Conservation (phyloP, 2,113 vertebrate genomes). For the Natator depressus region DNA sequence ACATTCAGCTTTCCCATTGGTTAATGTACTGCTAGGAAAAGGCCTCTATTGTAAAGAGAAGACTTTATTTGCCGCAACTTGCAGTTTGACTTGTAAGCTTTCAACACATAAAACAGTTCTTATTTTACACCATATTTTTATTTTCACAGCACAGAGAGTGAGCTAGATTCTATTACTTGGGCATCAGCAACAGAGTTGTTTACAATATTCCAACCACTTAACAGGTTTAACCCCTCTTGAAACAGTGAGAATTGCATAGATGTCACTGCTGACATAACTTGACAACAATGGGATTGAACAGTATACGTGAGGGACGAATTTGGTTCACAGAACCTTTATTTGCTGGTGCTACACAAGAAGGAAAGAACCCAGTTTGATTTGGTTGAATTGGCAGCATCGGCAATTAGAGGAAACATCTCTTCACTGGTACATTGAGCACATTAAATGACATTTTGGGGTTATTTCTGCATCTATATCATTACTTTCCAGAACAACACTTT, state of each 20-base stretch:
- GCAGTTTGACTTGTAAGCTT: background rate
- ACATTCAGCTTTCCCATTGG: background rate
- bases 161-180: background rate
- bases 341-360: background rate
- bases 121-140: background rate
- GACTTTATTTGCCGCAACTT: background rate
- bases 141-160: background rate
- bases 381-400: accelerated
- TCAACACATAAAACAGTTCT: background rate
- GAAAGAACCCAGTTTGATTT: background rate
- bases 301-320: background rate
- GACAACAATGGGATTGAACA: background rate
- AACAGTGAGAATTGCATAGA: background rate
- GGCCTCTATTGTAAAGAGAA: background rate
- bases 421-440: background rate
- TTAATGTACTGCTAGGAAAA: background rate
- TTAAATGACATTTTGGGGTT: too few species aligned
- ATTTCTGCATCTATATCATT: background rate
- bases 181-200: background rate
- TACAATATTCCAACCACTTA: background rate
- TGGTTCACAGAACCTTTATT: background rate
- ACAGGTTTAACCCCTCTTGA: background rate
- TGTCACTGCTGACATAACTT: background rate
- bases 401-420: background rate
- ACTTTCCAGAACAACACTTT: background rate